Evolutionary conservation across 1,140 invertebrate species (phyloP).

Genomic region (Apolygus lucorum): DNA sequence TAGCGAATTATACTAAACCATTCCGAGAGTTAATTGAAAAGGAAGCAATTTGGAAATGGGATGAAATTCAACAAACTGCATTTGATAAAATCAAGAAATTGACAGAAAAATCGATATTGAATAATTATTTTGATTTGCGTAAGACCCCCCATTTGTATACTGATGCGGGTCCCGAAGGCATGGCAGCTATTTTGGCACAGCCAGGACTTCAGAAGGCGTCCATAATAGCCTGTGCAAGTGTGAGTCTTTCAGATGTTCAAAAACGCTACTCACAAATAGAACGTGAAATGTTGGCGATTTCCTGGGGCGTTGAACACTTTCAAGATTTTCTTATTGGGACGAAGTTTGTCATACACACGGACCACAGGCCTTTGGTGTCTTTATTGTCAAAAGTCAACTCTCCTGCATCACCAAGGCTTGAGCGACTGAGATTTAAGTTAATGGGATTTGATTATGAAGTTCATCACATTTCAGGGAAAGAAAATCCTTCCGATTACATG

Average conservation of each 20-base stretch:
- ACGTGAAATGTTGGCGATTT: neutral
- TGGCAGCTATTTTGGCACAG: neutral
- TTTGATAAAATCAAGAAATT: neutral
- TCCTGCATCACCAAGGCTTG: neutral
- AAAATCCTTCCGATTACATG: too few relatives aligned
- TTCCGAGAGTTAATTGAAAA: neutral
- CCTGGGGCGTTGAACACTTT: neutral
- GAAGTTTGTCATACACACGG: neutral
- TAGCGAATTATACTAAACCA: neutral
- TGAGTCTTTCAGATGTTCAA: neutral
- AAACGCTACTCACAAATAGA: neutral
- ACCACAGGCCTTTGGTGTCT: neutral
- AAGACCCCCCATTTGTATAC: neutral
- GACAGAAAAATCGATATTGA: neutral
- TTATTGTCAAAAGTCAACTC: neutral
- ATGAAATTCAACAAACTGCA: neutral
- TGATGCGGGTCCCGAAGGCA: neutral
- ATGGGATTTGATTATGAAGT: neutral
- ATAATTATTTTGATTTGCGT: neutral
- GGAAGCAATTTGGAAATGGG: neutral
- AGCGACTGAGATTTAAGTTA: neutral
- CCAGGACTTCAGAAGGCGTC: neutral
- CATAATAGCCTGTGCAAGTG: neutral
- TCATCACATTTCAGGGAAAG: neutral
- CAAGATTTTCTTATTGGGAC: neutral